These are phyloP conservation scores for Fratercula arctica DNA, from an alignment of 2,797 vertebrate genomes.

Conservation along the genomic window DNA sequence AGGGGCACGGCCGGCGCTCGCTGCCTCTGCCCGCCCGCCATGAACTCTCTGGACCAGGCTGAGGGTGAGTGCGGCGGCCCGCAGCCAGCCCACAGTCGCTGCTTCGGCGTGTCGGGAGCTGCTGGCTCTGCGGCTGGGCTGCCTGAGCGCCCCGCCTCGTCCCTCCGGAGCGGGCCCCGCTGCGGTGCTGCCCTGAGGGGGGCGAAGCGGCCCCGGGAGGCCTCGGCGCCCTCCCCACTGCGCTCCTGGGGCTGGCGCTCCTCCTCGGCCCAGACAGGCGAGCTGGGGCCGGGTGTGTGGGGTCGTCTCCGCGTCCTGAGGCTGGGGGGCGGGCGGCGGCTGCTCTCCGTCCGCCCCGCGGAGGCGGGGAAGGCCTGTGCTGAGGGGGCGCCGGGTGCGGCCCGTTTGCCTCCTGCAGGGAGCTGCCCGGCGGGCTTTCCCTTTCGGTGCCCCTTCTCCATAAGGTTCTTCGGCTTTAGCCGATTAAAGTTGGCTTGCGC, in stretches of 20 bases:
- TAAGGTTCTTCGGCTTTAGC: neutral
- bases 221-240: neutral
- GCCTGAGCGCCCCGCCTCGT: neutral
- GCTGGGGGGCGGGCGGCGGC: neutral
- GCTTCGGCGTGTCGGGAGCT: neutral
- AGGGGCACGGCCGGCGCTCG: neutral
- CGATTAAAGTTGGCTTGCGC: neutral
- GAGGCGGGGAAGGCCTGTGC: neutral
- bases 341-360: neutral
- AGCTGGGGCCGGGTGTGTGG: neutral
- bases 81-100: neutral
- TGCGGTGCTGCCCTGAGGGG: neutral
- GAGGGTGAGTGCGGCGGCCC: conserved; percentile 83
- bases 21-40: conserved; percentile 62
- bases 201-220: neutral
- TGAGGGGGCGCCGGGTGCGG: neutral
- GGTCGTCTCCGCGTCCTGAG: neutral
- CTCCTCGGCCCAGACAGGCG: conserved; percentile 15
- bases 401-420: neutral
- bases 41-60: conserved; percentile 98
- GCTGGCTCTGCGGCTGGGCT: neutral
- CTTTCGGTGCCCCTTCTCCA: neutral
- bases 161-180: neutral
- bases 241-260: neutral
- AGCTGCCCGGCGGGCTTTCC: neutral